Percentiles rank a stretch among this genome's conserved stretches.
These are phyloP conservation scores for Numenius arquata DNA, from an alignment of 2,113 vertebrate species.

Conservation along the genomic window DNA sequence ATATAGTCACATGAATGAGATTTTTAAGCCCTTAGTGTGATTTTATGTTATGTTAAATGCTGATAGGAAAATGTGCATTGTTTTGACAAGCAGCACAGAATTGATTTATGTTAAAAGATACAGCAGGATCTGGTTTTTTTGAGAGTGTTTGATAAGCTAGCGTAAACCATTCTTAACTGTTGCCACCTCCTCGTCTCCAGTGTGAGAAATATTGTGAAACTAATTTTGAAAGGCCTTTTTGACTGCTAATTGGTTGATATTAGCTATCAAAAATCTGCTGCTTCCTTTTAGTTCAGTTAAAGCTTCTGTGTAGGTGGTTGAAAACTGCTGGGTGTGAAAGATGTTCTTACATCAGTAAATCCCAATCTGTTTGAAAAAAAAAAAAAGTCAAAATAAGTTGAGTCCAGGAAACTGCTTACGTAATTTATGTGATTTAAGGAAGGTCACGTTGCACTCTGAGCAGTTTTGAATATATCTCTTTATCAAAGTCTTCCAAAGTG, in stretches of 20 bases:
- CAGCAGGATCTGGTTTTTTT: background rate
- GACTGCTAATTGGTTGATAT: constrained; percentile 4
- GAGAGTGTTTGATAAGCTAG: background rate
- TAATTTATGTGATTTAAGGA: background rate
- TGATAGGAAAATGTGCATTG: background rate
- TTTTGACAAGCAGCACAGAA: background rate
- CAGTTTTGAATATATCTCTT: background rate
- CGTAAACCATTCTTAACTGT: background rate
- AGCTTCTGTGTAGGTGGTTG: background rate
- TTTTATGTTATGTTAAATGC: background rate
- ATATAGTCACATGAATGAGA: background rate
- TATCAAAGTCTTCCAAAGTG: background rate
- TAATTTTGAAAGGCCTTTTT: background rate
- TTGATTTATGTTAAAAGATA: background rate
- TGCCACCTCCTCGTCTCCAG: background rate
- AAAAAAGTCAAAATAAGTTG: background rate
- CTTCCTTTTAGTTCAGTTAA: background rate
- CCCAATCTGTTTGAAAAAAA: background rate
- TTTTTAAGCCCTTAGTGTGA: background rate
- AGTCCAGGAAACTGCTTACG: background rate
- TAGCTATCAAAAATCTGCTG: background rate
- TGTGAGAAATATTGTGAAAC: background rate
- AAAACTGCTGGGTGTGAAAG: background rate
- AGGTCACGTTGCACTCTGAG: background rate
- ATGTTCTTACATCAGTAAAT: background rate